Percentiles rank a stretch among this genome's conserved stretches.
Conservation (phyloP, 1,140 invertebrate species). For the Cyrtorhinus lividipennis region DNA sequence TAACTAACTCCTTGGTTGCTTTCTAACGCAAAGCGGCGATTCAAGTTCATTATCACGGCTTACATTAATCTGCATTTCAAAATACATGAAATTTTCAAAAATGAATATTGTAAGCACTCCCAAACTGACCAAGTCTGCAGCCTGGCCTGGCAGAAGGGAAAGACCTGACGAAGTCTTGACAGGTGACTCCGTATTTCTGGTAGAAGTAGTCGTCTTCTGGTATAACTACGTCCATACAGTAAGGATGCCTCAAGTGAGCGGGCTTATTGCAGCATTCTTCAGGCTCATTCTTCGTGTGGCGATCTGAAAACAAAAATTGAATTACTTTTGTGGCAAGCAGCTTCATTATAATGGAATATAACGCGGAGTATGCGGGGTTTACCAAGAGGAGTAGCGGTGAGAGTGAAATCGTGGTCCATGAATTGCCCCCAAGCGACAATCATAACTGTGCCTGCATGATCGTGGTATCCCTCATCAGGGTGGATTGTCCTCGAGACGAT, state of each 20-base stretch:
- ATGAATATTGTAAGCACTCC: too few relatives aligned
- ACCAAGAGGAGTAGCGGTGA: constrained; percentile 34
- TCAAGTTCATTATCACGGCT: too few relatives aligned
- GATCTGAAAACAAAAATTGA: constrained; percentile 38
- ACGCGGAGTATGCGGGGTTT: too few relatives aligned
- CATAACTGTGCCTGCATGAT: constrained; percentile 34
- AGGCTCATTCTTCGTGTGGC: constrained; percentile 68
- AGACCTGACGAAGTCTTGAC: constrained; percentile 74
- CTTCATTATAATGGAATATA: too few relatives aligned
- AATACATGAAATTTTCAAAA: too few relatives aligned
- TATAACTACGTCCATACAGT: constrained; percentile 82
- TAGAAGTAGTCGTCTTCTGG: constrained; percentile 88
- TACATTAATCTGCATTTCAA: too few relatives aligned
- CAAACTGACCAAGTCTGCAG: constrained; percentile 58
- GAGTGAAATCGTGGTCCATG: constrained; percentile 40
- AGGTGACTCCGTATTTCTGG: constrained; percentile 65
- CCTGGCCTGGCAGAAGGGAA: constrained; percentile 72
- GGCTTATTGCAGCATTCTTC: constrained; percentile 73
- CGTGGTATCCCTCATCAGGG: constrained; percentile 32
- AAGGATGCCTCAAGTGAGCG: constrained; percentile 67
- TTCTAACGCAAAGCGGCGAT: too few relatives aligned
- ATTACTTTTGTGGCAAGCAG: not conserved
- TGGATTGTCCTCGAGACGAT: constrained; percentile 36
- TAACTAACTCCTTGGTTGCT: too few relatives aligned
- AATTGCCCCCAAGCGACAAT: constrained; percentile 40